Base-by-base conservation (phyloP, 2,797 vertebrate genomes). In the Cuniculus paca region DNA sequence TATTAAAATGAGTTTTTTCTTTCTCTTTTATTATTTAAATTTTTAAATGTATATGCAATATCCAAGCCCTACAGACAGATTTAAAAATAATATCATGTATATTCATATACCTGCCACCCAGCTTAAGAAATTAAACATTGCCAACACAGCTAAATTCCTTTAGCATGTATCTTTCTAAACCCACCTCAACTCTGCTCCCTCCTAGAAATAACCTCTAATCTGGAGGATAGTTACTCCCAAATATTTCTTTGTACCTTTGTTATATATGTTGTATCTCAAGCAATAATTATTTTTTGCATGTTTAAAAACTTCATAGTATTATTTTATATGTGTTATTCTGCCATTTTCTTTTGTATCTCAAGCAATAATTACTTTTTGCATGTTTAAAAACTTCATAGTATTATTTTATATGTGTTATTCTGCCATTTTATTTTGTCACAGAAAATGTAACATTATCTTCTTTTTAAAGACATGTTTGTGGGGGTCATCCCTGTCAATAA, bases 1-100 rank as follows among this genome's bases (percentile, higher is more conserved):
- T 91, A 95, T 78, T 75, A 94, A 95, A 86, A 79, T 65, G 39
- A 0, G 5, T 8, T 90, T 77, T 86, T 75, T 56, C 54, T 65
- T 92, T 56, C 60, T 50, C 61, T 75, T 95, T 92, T 75, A 63
- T 91, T 94, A 93, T 94, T 96, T 94, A 96, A 95, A 90, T 65
- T 91, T 95, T 45, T 34, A 87, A 87, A 77, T 88, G 50, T 75
- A 77, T 92, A 68, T 84, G 34, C 77, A 96, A 50, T 74, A 94
- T 77, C 72, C 28, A 92, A 96, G 54, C 88, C 5, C 42, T 92
- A 48, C 65, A 85, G 61, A 75, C 81, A 91, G 42, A 56, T 74
- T 96, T 91, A 89, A 96, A 93, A 93, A 75, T 87, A 87, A 87
- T 63, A 22, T 39, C 83, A 88, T 22, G 16, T 75, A 42, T 93